Evolutionary conservation across 2,113 vertebrate species (phyloP), one percentile per base, ranked within the genome.

Genomic region (Myocastor coypus): DNA sequence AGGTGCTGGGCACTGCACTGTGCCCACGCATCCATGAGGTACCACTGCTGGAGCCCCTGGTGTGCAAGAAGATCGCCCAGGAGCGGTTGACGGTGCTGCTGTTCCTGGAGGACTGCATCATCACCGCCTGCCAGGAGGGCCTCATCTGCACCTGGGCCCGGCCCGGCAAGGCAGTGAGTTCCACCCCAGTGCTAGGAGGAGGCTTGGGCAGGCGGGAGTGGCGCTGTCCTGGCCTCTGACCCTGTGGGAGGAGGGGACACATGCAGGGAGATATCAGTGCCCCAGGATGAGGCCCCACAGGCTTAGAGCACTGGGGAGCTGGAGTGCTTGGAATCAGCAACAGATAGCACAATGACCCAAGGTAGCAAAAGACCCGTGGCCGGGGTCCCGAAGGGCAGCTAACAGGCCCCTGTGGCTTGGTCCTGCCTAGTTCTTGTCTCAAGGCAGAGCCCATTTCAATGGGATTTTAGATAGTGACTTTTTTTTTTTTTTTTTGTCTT

Each of bases 1-100:
- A 99, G 97, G 99, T 99, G 87, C 92, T 99, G 98, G 99, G 99
- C 16, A 99, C 99, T 0, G 99, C 99, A 0, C 97, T 99, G 97
- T 99, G 99, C 97, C 99, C 99, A 0, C 99, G 99, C n/a, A 99
- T 99, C 98, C 98, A 99, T 0, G 99, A 99, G 97, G 99, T 99
- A 93, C 99, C 99, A 0, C 98, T 99, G 97, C 98, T 99, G 26
- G 99, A 99, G 97, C 99, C 99, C 6, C 98, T 99, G 7, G 99
- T 99, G 59, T 99, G 99, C 96, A 99, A 99, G 98, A 99, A 99
- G 97, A 99, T 99, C 0, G 99, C 99, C 4, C 99, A 99, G 46
- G 99, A 99, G 97, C 98, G 99, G 66, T 98, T 99, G 87, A 99
- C 99, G 0, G 99, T 99, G n/a, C 98, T 99, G 40, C 99, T 99